phyloP scores from a whole-genome alignment of 2,888 invertebrate genomes.

The Platycnemis pennipes region DNA sequence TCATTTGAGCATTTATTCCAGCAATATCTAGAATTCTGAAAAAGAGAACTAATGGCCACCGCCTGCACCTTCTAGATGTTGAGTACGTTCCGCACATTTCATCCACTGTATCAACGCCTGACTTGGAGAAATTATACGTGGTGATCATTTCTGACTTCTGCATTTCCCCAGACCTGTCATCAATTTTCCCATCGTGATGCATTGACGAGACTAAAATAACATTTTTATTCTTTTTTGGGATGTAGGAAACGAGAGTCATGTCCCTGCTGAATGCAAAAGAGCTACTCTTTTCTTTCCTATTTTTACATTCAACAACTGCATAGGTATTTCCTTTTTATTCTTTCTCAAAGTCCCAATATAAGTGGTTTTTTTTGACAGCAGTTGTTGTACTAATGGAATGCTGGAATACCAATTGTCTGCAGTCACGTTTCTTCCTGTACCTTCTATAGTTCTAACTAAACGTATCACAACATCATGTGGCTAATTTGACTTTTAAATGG shows the following conservation, averaged over 20 bases:
- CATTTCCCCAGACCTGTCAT: neutral
- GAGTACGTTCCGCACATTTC: constrained; percentile 1
- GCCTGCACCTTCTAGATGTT: constrained; percentile 25
- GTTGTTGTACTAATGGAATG: neutral
- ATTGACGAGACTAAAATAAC: neutral
- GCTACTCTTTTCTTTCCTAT: neutral
- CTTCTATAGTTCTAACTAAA: neutral
- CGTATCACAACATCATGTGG: neutral
- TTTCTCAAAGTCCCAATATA: neutral
- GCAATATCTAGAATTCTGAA: neutral
- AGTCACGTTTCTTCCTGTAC: neutral
- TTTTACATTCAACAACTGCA: neutral
- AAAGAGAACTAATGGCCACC: constrained; percentile 10
- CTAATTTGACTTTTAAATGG: neutral
- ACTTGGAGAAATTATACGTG: neutral
- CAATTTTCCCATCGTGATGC: neutral
- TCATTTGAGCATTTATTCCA: neutral
- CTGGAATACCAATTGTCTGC: too few species aligned
- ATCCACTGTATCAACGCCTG: neutral
- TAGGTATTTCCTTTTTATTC: neutral
- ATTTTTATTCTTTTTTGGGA: neutral
- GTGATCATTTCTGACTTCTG: neutral
- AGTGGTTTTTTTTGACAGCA: neutral
- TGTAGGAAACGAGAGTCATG: neutral
- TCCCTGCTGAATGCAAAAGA: neutral